Percentiles rank a stretch among this genome's conserved stretches.
These are phyloP conservation scores for Parthenolecanium corni DNA, from an alignment of 2,888 invertebrate species.

Conservation along the genomic window DNA sequence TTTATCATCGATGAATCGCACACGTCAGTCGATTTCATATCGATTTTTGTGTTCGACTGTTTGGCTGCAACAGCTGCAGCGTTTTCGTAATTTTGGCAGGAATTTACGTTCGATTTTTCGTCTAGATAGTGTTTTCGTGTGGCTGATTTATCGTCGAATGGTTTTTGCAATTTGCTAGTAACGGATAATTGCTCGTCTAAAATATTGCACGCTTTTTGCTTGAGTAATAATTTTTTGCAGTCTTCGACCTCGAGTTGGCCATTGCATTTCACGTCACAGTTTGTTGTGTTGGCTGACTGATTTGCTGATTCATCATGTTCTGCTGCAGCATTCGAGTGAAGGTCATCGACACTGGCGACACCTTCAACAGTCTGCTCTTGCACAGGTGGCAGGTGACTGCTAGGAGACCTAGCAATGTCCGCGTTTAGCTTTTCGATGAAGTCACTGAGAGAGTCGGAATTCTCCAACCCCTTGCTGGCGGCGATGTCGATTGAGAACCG, in stretches of 20 bases:
- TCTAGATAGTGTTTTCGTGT: background rate
- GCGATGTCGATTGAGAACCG: conserved; percentile 16
- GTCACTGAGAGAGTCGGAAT: conserved; percentile 12
- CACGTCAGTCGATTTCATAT: too few species aligned
- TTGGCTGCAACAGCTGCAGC: too few species aligned
- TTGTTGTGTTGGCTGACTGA: conserved; percentile 15
- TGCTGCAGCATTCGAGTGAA: background rate
- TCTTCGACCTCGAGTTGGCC: conserved; percentile 1
- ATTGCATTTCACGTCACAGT: conserved; percentile 16
- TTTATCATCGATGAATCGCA: too few species aligned
- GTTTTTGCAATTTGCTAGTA: conserved; percentile 7
- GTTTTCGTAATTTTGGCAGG: too few species aligned
- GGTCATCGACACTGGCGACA: background rate
- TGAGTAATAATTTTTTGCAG: background rate
- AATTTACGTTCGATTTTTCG: conserved; percentile 1
- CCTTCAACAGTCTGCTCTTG: background rate
- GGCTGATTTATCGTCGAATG: too few species aligned
- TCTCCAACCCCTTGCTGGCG: conserved; percentile 34
- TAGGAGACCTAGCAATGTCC: conserved; percentile 3
- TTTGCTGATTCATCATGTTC: conserved; percentile 33
- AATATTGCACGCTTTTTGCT: conserved; percentile 19
- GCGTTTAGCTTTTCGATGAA: conserved; percentile 21
- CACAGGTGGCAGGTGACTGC: background rate
- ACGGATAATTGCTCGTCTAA: conserved; percentile 8
- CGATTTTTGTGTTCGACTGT: too few species aligned